Percentiles rank a stretch among this genome's conserved stretches.
phyloP scores from a whole-genome alignment of 2,888 invertebrate genomes.

The Gymnocheta viridis region DNA sequence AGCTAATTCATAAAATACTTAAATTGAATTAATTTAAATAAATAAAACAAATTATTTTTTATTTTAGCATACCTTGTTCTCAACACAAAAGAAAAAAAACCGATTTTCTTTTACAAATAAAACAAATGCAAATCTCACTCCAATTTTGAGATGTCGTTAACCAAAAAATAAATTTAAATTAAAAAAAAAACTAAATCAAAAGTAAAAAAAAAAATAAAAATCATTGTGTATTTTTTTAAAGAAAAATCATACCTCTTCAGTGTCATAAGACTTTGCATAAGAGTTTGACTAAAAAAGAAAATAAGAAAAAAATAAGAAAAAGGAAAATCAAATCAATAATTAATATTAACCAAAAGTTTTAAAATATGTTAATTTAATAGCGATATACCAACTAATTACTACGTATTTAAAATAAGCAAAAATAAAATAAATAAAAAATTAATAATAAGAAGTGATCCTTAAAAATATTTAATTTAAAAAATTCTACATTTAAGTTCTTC shows the following conservation, averaged over 20 bases:
- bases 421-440: background rate
- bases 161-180: slow-evolving; percentile 61
- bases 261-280: slow-evolving; percentile 73
- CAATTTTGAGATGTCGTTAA: slow-evolving; percentile 19
- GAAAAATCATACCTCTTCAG: slow-evolving; percentile 77
- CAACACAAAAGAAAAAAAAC: background rate
- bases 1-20: slow-evolving; percentile 12
- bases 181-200: slow-evolving; percentile 44
- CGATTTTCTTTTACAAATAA: slow-evolving; percentile 18
- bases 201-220: slow-evolving; percentile 56
- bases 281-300: slow-evolving; percentile 76
- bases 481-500: no score
- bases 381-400: slow-evolving; percentile 19
- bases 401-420: background rate
- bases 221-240: slow-evolving; percentile 25
- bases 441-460: background rate
- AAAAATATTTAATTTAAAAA: background rate
- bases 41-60: slow-evolving; percentile 4
- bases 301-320: slow-evolving; percentile 73
- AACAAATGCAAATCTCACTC: slow-evolving; percentile 11
- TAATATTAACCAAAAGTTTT: slow-evolving; percentile 62
- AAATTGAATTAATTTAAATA: slow-evolving; percentile 34
- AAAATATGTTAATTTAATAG: slow-evolving; percentile 71
- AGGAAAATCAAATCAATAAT: slow-evolving; percentile 61
- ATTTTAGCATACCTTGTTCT: slow-evolving; percentile 19